Evolutionary conservation across 35 echinoderm and acorn worm species (phyloP).

Genomic region (Apostichopus parvimensis): DNA sequence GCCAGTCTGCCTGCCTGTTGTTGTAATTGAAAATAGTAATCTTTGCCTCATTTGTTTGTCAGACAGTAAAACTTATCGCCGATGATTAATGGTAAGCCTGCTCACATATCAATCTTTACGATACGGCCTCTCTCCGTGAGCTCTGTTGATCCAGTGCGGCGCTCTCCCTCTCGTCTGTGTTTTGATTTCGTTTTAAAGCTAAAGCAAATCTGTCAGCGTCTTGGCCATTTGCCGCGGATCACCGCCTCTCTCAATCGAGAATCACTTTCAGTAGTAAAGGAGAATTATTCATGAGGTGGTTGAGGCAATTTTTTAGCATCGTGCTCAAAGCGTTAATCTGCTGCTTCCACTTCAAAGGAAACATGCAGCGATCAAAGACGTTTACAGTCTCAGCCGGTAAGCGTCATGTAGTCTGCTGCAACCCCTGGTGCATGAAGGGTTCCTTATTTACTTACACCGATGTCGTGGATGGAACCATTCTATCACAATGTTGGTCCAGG

Average conservation of each 20-base stretch:
- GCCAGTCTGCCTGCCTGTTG: not conserved
- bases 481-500: conserved; percentile 58
- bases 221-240: conserved; percentile 34
- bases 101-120: conserved; percentile 9
- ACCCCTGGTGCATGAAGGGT: not conserved
- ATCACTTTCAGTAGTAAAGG: conserved; percentile 13
- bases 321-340: conserved; percentile 37
- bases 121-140: not conserved
- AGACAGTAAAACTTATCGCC: conserved; percentile 22
- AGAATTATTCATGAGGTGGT: conserved; percentile 48
- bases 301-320: not conserved
- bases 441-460: conserved; percentile 17
- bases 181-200: conserved; percentile 19
- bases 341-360: conserved; percentile 20
- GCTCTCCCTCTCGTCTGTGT: not conserved
- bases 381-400: not conserved
- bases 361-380: conserved; percentile 4
- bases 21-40: conserved; percentile 1
- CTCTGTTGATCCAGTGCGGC: conserved; percentile 5
- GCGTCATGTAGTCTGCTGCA: conserved; percentile 18
- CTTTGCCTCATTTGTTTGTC: conserved; percentile 18
- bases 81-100: not conserved
- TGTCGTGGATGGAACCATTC: conserved; percentile 54
- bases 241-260: conserved; percentile 27
- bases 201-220: conserved; percentile 5